Evolutionary conservation across 2,888 invertebrate species (phyloP).

Genomic region (Pachycephus smyrnensis): DNA sequence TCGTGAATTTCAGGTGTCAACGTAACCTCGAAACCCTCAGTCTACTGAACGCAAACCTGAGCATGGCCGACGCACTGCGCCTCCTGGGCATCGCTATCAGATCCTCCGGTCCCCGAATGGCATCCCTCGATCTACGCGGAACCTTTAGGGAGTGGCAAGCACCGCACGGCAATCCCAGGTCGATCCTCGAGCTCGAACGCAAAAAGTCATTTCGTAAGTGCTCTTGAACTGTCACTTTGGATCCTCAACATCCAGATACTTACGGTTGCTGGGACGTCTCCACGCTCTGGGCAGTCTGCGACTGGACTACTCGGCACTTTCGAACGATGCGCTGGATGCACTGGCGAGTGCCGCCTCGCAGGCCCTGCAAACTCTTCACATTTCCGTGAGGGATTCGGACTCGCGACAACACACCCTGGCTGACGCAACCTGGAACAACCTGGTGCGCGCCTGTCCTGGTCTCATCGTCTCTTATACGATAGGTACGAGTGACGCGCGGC

Average conservation of each 20-base stretch:
- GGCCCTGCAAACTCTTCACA: conserved; percentile 60
- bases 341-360: conserved; percentile 63
- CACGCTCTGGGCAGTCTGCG: conserved; percentile 61
- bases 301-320: conserved; percentile 68
- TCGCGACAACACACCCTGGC: conserved; percentile 63
- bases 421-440: conserved; percentile 64
- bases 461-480: conserved; percentile 64
- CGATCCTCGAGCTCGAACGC: neutral
- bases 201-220: neutral
- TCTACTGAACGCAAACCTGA: conserved; percentile 67
- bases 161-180: conserved; percentile 59
- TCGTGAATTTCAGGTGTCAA: conserved; percentile 60
- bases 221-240: neutral
- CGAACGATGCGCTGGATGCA: conserved; percentile 64
- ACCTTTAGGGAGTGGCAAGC: conserved; percentile 67
- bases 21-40: conserved; percentile 62
- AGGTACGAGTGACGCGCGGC: conserved; percentile 42
- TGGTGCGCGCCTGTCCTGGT: conserved; percentile 62
- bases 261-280: conserved; percentile 62
- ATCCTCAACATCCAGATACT: conserved; percentile 44
- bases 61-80: conserved; percentile 65
- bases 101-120: conserved; percentile 58
- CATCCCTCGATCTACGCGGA: conserved; percentile 65
- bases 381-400: conserved; percentile 66
- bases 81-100: conserved; percentile 63